phyloP scores from a whole-genome alignment of 2,888 invertebrate genomes.

The Drosophila algonquin region DNA sequence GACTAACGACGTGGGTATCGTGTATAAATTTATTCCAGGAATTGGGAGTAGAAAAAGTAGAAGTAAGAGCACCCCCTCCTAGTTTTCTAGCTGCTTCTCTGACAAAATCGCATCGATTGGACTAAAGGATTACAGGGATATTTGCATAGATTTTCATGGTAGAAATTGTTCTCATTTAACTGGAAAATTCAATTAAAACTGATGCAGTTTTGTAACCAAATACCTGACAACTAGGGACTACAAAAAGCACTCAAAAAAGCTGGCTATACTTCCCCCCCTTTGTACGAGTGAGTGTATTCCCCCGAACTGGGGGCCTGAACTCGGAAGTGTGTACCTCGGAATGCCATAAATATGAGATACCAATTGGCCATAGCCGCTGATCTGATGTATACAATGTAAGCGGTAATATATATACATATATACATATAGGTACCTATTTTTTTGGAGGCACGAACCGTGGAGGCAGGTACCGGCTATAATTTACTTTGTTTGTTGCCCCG shows the following conservation, averaged over 20 bases:
- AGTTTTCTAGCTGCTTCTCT: background rate
- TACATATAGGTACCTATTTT: background rate
- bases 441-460: slow-evolving; percentile 57
- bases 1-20: background rate
- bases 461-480: slow-evolving; percentile 55
- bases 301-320: background rate
- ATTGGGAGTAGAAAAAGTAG: background rate
- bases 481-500: slow-evolving; percentile 19
- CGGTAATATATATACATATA: slow-evolving; percentile 17
- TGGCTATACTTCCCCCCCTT: too few species aligned
- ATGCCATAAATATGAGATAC: slow-evolving; percentile 20
- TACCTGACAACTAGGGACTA: too few species aligned
- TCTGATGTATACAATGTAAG: slow-evolving; percentile 31
- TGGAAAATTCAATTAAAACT: background rate
- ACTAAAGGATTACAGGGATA: too few species aligned
- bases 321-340: slow-evolving; percentile 7
- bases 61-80: too few species aligned
- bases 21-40: background rate
- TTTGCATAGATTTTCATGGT: background rate
- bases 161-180: background rate
- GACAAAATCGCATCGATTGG: too few species aligned
- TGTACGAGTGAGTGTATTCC: background rate
- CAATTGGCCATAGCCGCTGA: slow-evolving; percentile 25
- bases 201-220: background rate
- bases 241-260: too few species aligned